Evolutionary conservation across 2,888 invertebrate genomes (phyloP).

Genomic region (Drosophila prolongata): DNA sequence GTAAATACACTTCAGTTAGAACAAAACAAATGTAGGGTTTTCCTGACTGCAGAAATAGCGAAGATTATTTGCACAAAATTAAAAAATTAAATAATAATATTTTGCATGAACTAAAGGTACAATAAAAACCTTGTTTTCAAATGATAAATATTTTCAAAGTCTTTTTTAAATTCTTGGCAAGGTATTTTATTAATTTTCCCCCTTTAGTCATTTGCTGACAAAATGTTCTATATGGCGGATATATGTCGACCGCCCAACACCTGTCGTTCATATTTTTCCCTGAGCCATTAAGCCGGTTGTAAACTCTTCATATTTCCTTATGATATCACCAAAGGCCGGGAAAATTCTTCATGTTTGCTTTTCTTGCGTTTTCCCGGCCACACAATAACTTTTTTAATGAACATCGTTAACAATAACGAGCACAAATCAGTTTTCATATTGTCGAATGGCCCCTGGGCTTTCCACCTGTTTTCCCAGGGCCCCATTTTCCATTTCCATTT

Average conservation of each 20-base stretch:
- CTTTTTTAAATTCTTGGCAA: not conserved
- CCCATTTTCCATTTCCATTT: constrained; percentile 15
- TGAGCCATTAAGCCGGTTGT: constrained; percentile 18
- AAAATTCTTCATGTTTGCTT: constrained; percentile 13
- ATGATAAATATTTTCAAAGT: not conserved
- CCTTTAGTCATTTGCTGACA: not conserved
- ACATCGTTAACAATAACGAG: constrained; percentile 44
- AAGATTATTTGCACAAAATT: too few relatives aligned
- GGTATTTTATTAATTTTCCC: not conserved
- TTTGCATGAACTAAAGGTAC: too few relatives aligned
- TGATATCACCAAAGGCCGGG: constrained; percentile 8
- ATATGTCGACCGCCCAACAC: not conserved
- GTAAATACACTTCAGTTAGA: not conserved
- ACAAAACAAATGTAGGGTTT: not conserved
- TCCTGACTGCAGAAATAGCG: too few relatives aligned
- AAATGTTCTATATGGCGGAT: not conserved
- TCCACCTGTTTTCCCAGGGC: constrained; percentile 10
- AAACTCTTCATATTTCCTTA: constrained; percentile 32
- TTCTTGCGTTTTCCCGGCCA: constrained; percentile 2
- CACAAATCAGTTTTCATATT: constrained; percentile 44
- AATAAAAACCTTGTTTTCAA: too few relatives aligned
- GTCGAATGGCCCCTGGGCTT: constrained; percentile 20
- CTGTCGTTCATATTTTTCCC: constrained; percentile 11
- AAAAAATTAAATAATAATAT: too few relatives aligned
- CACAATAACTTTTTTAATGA: constrained; percentile 46